A percentile compares a stretch with the other conserved stretches of the same genome.
Conservation (phyloP, 2,888 invertebrate genomes). For the Sinohyriopsis cumingii region DNA sequence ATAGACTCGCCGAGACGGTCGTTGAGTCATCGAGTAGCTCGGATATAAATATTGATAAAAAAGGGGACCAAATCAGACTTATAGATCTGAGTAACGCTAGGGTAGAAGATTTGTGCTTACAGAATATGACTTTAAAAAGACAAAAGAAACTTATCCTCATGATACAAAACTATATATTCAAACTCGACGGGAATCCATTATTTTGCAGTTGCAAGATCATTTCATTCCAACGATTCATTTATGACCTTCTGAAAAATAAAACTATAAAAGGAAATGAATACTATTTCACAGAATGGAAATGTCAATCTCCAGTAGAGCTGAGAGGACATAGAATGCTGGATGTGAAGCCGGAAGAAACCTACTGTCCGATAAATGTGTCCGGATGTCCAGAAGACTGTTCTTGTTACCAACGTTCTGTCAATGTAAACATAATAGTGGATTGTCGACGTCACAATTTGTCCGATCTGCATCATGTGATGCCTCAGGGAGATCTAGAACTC, state of each 20-base stretch:
- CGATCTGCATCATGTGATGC: constrained; percentile 11
- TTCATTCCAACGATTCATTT: constrained; percentile 7
- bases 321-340: constrained; percentile 10
- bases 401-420: constrained; percentile 18
- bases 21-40: constrained; percentile 16
- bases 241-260: background rate
- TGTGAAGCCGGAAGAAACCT: constrained; percentile 18
- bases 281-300: constrained; percentile 24
- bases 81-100: constrained; percentile 15
- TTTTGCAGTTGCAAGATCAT: constrained; percentile 19
- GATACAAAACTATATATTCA: constrained; percentile 14
- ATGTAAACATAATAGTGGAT: constrained; percentile 18
- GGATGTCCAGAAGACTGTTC: constrained; percentile 19
- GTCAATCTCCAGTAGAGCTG: constrained; percentile 19
- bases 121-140: background rate
- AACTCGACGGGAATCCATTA: constrained; percentile 13
- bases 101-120: background rate
- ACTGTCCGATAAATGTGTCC: constrained; percentile 11
- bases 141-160: constrained; percentile 4
- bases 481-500: constrained; percentile 22
- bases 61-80: constrained; percentile 8
- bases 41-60: constrained; percentile 8
- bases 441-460: constrained; percentile 14
- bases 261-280: constrained; percentile 15
- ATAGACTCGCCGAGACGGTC: constrained; percentile 7